Conservation (phyloP, 1,140 invertebrate genomes). For the Wasmannia auropunctata region DNA sequence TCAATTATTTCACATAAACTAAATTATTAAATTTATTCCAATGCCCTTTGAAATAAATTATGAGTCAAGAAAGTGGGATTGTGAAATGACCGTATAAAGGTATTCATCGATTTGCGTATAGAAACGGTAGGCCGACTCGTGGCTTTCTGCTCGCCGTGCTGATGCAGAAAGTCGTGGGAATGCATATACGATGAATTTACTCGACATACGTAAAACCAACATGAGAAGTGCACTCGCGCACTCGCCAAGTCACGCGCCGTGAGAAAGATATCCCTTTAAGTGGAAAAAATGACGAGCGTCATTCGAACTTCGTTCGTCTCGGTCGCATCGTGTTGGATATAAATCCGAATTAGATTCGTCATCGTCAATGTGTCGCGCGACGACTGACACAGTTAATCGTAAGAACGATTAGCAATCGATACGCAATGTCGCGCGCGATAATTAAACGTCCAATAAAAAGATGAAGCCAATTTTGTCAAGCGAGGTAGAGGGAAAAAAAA, state of each 20-base stretch:
- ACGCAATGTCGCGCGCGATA: neutral
- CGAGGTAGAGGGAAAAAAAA: neutral
- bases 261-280: neutral
- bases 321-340: neutral
- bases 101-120: constrained; percentile 4
- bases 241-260: neutral
- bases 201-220: neutral
- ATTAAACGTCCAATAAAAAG: neutral
- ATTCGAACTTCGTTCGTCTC: neutral
- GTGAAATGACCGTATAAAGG: neutral
- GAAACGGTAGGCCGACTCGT: neutral
- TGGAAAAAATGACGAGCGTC: neutral
- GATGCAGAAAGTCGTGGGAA: constrained; percentile 9
- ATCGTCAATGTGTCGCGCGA: neutral
- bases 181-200: constrained; percentile 20
- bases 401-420: constrained; percentile 2
- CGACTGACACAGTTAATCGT: neutral
- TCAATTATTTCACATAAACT: neutral
- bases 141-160: neutral
- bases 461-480: neutral
- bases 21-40: neutral
- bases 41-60: neutral
- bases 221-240: neutral
- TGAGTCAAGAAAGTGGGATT: neutral
- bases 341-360: neutral